Conservation (phyloP, 2,113 vertebrate species). For the Lagopus muta region DNA sequence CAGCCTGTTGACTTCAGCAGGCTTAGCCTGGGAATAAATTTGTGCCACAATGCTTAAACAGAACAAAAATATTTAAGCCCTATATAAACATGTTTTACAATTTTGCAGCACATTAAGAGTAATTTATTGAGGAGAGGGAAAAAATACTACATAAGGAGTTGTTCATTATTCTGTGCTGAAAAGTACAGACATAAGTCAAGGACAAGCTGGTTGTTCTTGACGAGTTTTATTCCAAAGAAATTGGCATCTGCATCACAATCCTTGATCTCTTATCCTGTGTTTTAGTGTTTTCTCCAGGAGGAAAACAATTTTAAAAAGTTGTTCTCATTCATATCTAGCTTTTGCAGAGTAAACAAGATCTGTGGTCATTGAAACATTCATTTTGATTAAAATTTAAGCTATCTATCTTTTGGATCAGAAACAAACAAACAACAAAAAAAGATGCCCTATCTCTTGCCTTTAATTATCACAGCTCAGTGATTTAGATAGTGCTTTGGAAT, state of each 20-base stretch:
- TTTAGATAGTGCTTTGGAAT: constrained; percentile 34
- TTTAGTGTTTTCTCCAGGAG: constrained; percentile 9
- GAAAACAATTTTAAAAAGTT: constrained; percentile 24
- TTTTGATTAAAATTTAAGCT: constrained; percentile 13
- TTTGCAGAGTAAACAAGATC: neutral
- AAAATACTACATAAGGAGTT: neutral
- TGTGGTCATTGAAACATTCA: neutral
- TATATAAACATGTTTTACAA: neutral
- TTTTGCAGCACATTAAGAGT: neutral
- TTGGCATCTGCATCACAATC: neutral
- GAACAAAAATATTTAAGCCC: neutral
- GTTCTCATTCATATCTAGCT: neutral
- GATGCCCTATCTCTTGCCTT: constrained; percentile 8
- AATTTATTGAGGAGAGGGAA: neutral
- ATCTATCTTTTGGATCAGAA: constrained; percentile 15
- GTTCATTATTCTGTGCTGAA: neutral
- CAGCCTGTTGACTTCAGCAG: neutral
- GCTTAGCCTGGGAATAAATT: neutral
- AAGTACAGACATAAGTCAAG: neutral
- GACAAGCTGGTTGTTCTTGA: constrained; percentile 16
- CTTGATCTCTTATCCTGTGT: constrained; percentile 16
- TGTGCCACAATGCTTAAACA: neutral
- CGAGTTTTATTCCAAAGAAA: neutral
- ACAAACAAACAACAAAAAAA: neutral
- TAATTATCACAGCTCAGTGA: constrained; percentile 49